These are phyloP conservation scores for Dryococelus australis DNA, from an alignment of 2,888 invertebrate species.

Conservation along the genomic window DNA sequence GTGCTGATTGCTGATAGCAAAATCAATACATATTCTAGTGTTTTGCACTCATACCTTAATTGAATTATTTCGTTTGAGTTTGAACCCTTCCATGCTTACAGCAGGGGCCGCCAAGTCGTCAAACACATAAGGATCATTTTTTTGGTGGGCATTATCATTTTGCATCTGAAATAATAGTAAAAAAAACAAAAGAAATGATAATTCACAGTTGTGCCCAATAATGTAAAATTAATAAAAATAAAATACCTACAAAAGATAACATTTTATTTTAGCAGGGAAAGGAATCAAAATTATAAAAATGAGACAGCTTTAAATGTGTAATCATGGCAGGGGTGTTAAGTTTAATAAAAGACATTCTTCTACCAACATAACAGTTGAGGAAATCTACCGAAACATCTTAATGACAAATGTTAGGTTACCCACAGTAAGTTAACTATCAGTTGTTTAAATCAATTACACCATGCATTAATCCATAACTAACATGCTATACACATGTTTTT, in stretches of 20 bases:
- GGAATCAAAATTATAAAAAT: neutral
- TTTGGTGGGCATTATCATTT: conserved; percentile 43
- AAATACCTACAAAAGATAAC: neutral
- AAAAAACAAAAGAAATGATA: conserved; percentile 19
- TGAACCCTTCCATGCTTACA: conserved; percentile 59
- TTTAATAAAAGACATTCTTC: too few species aligned
- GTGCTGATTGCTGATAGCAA: neutral
- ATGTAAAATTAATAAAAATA: neutral
- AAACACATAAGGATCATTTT: conserved; percentile 73
- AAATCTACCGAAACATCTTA: too few species aligned
- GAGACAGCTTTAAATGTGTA: neutral
- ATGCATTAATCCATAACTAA: too few species aligned
- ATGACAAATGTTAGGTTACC: too few species aligned
- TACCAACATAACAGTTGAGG: too few species aligned
- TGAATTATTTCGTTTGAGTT: conserved; percentile 53
- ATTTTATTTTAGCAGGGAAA: neutral
- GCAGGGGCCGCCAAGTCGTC: conserved; percentile 63
- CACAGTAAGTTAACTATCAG: too few species aligned
- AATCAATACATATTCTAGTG: neutral
- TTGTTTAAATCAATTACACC: too few species aligned
- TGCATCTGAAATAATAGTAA: conserved; percentile 51
- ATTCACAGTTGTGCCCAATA: neutral
- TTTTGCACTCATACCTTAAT: conserved; percentile 45
- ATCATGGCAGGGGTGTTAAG: neutral
- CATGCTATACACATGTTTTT: too few species aligned